phyloP scores from a whole-genome alignment of 2,113 vertebrate species.

The Caranx melampygus region DNA sequence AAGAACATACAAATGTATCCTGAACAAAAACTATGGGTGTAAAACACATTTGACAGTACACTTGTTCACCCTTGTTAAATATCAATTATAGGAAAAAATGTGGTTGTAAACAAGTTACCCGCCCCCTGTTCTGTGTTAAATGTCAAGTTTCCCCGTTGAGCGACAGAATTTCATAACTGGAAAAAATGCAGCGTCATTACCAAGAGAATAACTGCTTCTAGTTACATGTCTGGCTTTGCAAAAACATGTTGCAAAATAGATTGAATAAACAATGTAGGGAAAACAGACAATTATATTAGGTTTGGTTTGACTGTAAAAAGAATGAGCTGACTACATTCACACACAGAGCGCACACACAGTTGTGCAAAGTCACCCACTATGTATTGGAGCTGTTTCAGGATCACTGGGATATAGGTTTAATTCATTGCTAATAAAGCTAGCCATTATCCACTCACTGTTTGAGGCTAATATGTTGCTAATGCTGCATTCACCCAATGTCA shows the following conservation, averaged over 20 bases:
- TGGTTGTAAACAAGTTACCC: slow-evolving; percentile 17
- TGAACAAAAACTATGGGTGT: background rate
- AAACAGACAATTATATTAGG: background rate
- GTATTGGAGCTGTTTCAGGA: too few relatives aligned
- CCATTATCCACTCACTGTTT: too few relatives aligned
- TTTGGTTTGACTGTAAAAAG: background rate
- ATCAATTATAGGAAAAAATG: slow-evolving; percentile 18
- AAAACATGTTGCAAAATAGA: slow-evolving; percentile 18
- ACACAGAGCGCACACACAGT: too few relatives aligned
- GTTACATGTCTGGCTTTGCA: slow-evolving; percentile 9
- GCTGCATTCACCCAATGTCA: too few relatives aligned
- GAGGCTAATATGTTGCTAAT: too few relatives aligned
- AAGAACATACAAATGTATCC: background rate
- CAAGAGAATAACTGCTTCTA: background rate
- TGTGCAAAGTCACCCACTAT: too few relatives aligned
- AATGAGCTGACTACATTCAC: background rate
- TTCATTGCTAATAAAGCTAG: too few relatives aligned
- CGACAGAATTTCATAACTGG: slow-evolving; percentile 18
- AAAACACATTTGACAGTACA: background rate
- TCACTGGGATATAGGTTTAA: too few relatives aligned
- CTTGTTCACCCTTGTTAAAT: slow-evolving; percentile 13
- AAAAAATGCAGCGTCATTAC: slow-evolving; percentile 30
- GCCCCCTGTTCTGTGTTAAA: background rate
- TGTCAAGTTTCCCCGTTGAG: slow-evolving; percentile 14
- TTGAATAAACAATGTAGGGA: background rate